Conservation (phyloP, 1,140 invertebrate genomes). For the Rhagoletis zephyria region DNA sequence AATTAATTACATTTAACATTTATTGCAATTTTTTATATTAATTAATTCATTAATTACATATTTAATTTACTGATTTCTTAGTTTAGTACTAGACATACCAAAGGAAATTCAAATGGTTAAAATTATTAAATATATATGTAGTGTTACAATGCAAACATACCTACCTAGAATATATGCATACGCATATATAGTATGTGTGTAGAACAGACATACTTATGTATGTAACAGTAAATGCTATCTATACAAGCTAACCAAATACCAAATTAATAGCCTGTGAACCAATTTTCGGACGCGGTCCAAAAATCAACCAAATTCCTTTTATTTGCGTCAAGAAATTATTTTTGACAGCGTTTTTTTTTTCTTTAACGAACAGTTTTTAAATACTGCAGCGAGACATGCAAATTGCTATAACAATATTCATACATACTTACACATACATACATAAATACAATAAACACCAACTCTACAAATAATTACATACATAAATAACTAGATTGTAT, state of each 20-base stretch:
- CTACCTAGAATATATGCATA: conserved; percentile 13
- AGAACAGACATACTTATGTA: background rate
- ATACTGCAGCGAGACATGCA: conserved; percentile 1
- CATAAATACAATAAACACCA: background rate
- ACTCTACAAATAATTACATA: too few species aligned
- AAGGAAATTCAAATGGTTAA: conserved; percentile 67
- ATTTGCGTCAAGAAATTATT: too few species aligned
- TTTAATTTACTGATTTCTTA: conserved; percentile 60
- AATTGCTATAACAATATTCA: conserved; percentile 5
- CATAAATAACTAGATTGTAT: conserved; percentile 37
- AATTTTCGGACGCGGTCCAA: too few species aligned
- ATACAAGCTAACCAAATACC: background rate
- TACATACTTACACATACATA: conserved; percentile 49
- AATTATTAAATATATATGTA: conserved; percentile 38
- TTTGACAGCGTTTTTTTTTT: background rate
- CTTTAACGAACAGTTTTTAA: background rate
- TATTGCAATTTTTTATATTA: conserved; percentile 48
- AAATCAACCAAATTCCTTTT: too few species aligned
- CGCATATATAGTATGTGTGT: too few species aligned
- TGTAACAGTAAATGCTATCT: background rate
- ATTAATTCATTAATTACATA: conserved; percentile 10
- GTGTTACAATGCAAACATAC: conserved; percentile 34
- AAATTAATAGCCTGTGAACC: background rate
- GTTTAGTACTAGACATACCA: conserved; percentile 70
- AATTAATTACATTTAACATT: conserved; percentile 26